Base-by-base conservation (phyloP, 2,797 vertebrate genomes). In the Setipinna tenuifilis region DNA sequence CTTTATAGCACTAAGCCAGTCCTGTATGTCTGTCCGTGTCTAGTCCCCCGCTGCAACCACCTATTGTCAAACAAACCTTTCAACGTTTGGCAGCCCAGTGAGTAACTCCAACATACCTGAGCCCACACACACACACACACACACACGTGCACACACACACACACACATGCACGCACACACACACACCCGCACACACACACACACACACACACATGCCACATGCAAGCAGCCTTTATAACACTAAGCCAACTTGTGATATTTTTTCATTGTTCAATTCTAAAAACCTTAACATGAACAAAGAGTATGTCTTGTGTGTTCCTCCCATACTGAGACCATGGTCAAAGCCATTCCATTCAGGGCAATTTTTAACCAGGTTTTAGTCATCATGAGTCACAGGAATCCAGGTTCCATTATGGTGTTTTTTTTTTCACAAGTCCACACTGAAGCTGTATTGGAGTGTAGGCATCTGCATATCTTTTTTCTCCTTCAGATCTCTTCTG, bases 61-160 rank as follows among this genome's bases (percentile, higher is more conserved):
- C 35, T 41, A 41, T 41, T 41, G 35, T 41, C 35, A 41, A 5
- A 5, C 35, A 41, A 41, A 41, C 35, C 17, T 28, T 21, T 78
- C 31, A 28, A 44, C 5, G 17, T 21, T 21, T 78, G 6, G 7
- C 31, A 41, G 50, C 9, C 50, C 71, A 78, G 16, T 44, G 71
- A 78, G 44, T 19, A 21, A 19, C 14, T 31, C 14, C 68, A 41
- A 23, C 12, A 28, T 35, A 41, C 12, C 31, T 65, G 25, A 75
- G 68, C 62, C 25, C 23, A 7, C 59, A 23, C 59, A 61, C 62
- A 28, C 23, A 31, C n/a, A 65, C 31, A 35, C 31, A 19, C 68
- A 75, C 31, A 41, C 68, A 75, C 65, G 28, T 25, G 28, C 65
- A 71, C 65, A 71, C 65, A 71, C 68, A 71, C 12, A 68, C 11